Percentiles rank a stretch among this genome's conserved stretches.
Conservation (phyloP, 1,140 invertebrate genomes). For the Leptinotarsa undecemlineata region DNA sequence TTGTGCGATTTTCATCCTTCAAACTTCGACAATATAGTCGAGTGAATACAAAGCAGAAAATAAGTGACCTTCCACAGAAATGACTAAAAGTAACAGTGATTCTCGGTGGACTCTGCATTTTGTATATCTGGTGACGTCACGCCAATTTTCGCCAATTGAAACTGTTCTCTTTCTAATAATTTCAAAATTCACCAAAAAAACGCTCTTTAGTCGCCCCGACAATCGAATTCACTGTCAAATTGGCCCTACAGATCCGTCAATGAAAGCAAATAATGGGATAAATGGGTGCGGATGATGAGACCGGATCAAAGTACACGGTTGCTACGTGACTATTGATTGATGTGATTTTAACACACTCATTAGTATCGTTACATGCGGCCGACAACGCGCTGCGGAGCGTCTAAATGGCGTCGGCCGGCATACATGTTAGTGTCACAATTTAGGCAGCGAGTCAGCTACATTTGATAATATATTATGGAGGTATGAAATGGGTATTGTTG, state of each 20-base stretch:
- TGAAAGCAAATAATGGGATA: conserved; percentile 32
- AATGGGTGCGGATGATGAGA: conserved; percentile 13
- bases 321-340: conserved; percentile 53
- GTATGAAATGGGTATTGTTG: not conserved
- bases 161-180: too few relatives aligned
- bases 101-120: too few relatives aligned
- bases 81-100: too few relatives aligned
- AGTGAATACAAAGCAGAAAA: too few relatives aligned
- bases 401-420: conserved; percentile 37
- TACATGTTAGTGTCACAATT: conserved; percentile 34
- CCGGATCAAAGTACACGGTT: conserved; percentile 43
- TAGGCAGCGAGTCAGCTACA: not conserved
- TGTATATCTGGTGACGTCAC: too few relatives aligned
- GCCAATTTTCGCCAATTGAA: too few relatives aligned
- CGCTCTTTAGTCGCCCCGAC: not conserved
- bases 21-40: too few relatives aligned
- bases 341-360: conserved; percentile 53
- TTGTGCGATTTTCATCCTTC: too few relatives aligned
- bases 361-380: conserved; percentile 35
- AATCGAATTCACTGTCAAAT: conserved; percentile 26
- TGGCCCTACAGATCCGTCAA: conserved; percentile 17
- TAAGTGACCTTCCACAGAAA: too few relatives aligned
- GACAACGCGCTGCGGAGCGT: conserved; percentile 29
- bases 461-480: conserved; percentile 5
- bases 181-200: too few relatives aligned